Evolutionary conservation across 2,888 invertebrate genomes (phyloP).

Genomic region (Zonitis immaculata): DNA sequence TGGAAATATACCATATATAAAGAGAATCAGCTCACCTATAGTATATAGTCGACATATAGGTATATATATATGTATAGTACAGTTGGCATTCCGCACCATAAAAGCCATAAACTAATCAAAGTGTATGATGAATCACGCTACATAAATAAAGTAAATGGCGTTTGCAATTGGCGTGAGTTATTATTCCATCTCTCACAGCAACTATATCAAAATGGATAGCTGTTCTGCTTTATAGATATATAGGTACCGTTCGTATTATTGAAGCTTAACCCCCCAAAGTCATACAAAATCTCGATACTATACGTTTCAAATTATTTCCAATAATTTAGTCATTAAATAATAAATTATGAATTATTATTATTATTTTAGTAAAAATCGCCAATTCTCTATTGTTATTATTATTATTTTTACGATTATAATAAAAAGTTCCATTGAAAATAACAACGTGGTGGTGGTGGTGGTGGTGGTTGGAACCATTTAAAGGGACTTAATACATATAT

Average conservation of each 20-base stretch:
- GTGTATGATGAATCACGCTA: conserved; percentile 51
- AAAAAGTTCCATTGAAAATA: not conserved
- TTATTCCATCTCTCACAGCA: conserved; percentile 50
- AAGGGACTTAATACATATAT: too few relatives aligned
- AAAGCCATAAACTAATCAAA: conserved; percentile 53
- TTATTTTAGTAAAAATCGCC: not conserved
- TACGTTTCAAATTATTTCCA: too few relatives aligned
- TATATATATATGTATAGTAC: too few relatives aligned
- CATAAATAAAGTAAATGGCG: conserved; percentile 53
- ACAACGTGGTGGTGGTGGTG: too few relatives aligned
- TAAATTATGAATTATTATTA: too few relatives aligned
- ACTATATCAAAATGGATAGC: conserved; percentile 49
- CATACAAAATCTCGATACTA: too few relatives aligned
- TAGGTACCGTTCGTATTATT: conserved; percentile 37
- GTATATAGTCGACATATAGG: too few relatives aligned
- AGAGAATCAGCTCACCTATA: conserved; percentile 41
- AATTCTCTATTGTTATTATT: not conserved
- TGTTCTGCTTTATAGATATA: conserved; percentile 29
- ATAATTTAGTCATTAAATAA: too few relatives aligned
- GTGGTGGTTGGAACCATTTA: not conserved
- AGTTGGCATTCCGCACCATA: conserved; percentile 48
- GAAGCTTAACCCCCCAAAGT: conserved; percentile 6
- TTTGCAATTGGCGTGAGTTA: conserved; percentile 52
- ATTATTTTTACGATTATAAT: not conserved
- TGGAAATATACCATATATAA: conserved; percentile 43